These are phyloP conservation scores for Pedetes capensis DNA, from an alignment of 2,113 vertebrate species.

Conservation along the genomic window DNA sequence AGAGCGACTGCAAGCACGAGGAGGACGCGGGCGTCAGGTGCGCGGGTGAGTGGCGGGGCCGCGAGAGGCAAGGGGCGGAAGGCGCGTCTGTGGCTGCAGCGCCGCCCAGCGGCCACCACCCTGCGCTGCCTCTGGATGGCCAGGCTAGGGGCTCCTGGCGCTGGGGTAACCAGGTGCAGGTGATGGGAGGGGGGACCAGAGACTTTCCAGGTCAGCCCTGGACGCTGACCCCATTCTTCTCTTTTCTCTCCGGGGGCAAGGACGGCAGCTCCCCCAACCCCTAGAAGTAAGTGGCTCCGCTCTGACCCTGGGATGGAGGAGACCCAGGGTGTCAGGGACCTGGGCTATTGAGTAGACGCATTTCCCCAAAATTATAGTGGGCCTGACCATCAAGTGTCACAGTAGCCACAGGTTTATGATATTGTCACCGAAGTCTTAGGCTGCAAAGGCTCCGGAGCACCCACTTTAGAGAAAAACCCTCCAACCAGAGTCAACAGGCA, in stretches of 20 bases:
- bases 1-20: slow-evolving; percentile 73
- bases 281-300: not conserved
- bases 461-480: not conserved
- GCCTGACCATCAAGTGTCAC: fast-evolving
- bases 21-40: slow-evolving; percentile 81
- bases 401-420: not conserved
- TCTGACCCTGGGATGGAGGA: not conserved
- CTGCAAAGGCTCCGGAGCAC: not conserved
- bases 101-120: not conserved
- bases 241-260: not conserved
- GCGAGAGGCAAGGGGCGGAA: fast-evolving
- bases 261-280: fast-evolving
- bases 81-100: too few species aligned
- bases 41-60: slow-evolving; percentile 72
- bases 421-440: too few species aligned
- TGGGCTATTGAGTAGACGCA: not conserved
- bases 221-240: not conserved
- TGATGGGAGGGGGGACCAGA: too few species aligned
- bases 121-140: not conserved
- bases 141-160: not conserved
- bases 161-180: not conserved
- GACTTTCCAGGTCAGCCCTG: not conserved
- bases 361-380: not conserved
- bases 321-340: not conserved
- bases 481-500: not conserved